Conservation (phyloP, 2,113 vertebrate genomes). For the Panurus biarmicus region DNA sequence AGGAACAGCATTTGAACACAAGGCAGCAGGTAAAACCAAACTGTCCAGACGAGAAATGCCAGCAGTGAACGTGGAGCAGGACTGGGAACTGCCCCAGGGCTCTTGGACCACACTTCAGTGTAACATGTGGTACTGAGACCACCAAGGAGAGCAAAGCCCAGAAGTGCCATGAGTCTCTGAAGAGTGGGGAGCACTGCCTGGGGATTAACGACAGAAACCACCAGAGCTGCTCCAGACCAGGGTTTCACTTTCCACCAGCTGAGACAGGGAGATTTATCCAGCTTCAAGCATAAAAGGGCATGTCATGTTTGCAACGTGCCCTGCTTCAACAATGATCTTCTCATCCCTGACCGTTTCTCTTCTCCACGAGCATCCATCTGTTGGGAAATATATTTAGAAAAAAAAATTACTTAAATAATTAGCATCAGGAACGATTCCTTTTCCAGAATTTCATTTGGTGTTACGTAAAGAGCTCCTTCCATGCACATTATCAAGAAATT, state of each 20-base stretch:
- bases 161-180: background rate
- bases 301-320: rapidly evolving
- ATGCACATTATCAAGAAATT: background rate
- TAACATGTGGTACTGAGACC: background rate
- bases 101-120: background rate
- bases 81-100: background rate
- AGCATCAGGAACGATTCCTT: background rate
- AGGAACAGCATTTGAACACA: background rate
- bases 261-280: background rate
- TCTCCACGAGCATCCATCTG: background rate
- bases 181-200: background rate
- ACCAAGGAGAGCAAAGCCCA: background rate
- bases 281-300: background rate
- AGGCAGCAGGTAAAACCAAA: background rate
- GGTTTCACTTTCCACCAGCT: conserved; percentile 45
- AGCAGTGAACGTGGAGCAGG: background rate
- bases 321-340: background rate
- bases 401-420: background rate
- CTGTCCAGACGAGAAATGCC: background rate
- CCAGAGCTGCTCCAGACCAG: conserved; percentile 54
- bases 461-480: background rate
- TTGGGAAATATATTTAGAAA: background rate
- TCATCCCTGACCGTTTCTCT: background rate
- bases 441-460: background rate
- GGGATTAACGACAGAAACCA: conserved; percentile 62